phyloP scores from a whole-genome alignment of 2,888 invertebrate genomes.

The Spodoptera littoralis region DNA sequence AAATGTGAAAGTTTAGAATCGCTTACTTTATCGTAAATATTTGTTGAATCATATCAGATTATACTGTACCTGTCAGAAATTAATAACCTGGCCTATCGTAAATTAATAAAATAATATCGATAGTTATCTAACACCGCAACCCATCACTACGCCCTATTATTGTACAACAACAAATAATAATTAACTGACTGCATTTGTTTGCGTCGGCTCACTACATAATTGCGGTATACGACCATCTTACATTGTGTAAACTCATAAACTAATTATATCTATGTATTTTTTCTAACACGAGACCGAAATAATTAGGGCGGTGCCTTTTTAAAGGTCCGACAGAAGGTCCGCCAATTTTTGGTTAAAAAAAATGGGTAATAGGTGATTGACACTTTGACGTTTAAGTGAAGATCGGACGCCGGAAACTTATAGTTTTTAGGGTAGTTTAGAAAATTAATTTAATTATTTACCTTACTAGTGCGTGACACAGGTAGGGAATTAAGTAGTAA shows the following conservation, averaged over 20 bases:
- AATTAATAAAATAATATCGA: constrained; percentile 21
- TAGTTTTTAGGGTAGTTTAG: constrained; percentile 35
- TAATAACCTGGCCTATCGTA: too few species aligned
- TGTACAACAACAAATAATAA: constrained; percentile 73
- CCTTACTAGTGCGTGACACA: constrained; percentile 16
- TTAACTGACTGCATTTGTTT: constrained; percentile 80
- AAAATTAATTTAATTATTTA: constrained; percentile 45
- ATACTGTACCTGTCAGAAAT: too few species aligned
- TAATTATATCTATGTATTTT: constrained; percentile 81
- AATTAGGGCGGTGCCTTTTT: constrained; percentile 78
- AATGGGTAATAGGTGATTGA: constrained; percentile 82
- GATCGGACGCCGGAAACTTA: constrained; percentile 64
- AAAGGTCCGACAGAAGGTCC: constrained; percentile 59
- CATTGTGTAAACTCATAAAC: constrained; percentile 86
- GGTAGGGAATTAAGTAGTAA: neutral
- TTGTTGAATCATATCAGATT: too few species aligned
- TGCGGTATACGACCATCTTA: constrained; percentile 74
- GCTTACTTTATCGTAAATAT: too few species aligned
- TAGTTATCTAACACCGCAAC: constrained; percentile 10
- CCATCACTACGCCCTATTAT: constrained; percentile 63
- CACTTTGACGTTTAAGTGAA: constrained; percentile 77
- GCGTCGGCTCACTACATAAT: constrained; percentile 80
- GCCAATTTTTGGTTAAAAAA: constrained; percentile 61
- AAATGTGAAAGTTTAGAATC: too few species aligned
- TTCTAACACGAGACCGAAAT: constrained; percentile 58